Conservation (phyloP, 2,888 invertebrate species). For the Leptogaster cylindrica region DNA sequence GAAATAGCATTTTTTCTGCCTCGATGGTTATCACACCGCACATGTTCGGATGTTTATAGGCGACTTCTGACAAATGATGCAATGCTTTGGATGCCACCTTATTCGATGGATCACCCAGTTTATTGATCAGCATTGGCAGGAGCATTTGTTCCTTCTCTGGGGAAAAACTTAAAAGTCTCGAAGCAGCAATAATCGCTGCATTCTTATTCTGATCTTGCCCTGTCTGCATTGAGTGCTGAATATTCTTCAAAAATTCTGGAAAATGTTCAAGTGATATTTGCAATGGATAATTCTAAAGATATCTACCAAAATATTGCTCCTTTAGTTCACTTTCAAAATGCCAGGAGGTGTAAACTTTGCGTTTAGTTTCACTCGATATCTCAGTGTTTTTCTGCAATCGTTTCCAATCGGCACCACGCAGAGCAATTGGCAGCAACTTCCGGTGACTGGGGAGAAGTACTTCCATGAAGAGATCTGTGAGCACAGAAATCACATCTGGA, state of each 20-base stretch:
- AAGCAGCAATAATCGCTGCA: slow-evolving; percentile 54
- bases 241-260: slow-evolving; percentile 57
- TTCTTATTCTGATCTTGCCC: slow-evolving; percentile 60
- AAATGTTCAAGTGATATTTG: no score
- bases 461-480: slow-evolving; percentile 59
- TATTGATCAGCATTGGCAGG: slow-evolving; percentile 84
- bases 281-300: no score
- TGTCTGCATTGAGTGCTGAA: slow-evolving; percentile 58
- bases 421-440: slow-evolving; percentile 56
- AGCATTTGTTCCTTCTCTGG: slow-evolving; percentile 65
- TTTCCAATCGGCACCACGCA: slow-evolving; percentile 60
- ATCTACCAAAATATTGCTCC: slow-evolving; percentile 58
- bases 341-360: slow-evolving; percentile 78
- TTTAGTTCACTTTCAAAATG: slow-evolving; percentile 89
- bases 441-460: slow-evolving; percentile 58
- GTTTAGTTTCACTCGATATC: slow-evolving; percentile 67
- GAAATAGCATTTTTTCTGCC: slow-evolving; percentile 88
- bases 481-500: slow-evolving; percentile 55
- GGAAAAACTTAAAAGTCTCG: slow-evolving; percentile 55
- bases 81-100: slow-evolving; percentile 88
- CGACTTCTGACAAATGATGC: slow-evolving; percentile 81
- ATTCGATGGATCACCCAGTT: slow-evolving; percentile 85
- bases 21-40: slow-evolving; percentile 85
- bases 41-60: slow-evolving; percentile 90
- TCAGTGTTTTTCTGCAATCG: slow-evolving; percentile 53